Conservation (phyloP, 2,888 invertebrate genomes). For the Melinopterus prodromus region DNA sequence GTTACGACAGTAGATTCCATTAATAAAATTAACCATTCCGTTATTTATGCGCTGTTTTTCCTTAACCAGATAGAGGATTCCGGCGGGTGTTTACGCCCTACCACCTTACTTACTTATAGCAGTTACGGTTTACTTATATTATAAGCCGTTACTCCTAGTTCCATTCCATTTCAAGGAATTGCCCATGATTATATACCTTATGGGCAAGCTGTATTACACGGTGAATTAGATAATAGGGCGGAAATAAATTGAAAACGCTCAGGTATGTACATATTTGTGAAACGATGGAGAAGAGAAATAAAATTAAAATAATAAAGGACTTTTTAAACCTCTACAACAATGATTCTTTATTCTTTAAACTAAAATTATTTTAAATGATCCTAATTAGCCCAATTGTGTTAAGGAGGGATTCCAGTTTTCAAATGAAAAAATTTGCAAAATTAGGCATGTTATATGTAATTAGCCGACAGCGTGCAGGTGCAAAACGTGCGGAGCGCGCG, state of each 20-base stretch:
- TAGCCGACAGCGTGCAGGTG: no score
- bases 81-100: background rate
- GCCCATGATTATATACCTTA: slow-evolving; percentile 4
- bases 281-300: no score
- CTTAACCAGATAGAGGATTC: background rate
- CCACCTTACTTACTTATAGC: background rate
- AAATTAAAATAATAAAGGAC: no score
- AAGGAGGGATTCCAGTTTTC: no score
- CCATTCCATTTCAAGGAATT: background rate
- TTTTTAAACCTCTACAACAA: no score
- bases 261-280: background rate
- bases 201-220: background rate
- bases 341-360: no score
- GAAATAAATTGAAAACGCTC: background rate
- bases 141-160: background rate
- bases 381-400: no score
- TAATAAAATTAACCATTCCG: background rate
- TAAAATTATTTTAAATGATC: no score
- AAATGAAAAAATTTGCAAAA: no score
- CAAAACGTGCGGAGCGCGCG: no score
- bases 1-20: background rate
- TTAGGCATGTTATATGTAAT: no score
- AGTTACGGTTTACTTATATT: background rate
- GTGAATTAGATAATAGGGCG: background rate
- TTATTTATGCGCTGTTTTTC: background rate